phyloP scores from a whole-genome alignment of 2,888 invertebrate genomes.

The Lamproptera curius region DNA sequence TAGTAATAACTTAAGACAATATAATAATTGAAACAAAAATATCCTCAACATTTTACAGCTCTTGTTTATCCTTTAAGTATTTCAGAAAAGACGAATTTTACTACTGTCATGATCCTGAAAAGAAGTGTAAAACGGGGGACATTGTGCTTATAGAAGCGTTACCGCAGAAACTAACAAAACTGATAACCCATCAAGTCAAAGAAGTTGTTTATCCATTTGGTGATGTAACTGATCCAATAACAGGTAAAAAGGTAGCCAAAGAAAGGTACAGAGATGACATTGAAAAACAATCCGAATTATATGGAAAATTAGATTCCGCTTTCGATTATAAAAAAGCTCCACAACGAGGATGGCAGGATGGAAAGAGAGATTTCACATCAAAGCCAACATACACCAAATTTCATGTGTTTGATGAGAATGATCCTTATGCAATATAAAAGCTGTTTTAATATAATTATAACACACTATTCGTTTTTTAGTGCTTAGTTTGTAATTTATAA shows the following conservation, averaged over 20 bases:
- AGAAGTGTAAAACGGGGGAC: slow-evolving; percentile 89
- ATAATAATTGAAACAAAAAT: not conserved
- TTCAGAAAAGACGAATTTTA: slow-evolving; percentile 85
- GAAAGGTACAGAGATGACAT: slow-evolving; percentile 86
- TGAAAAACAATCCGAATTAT: slow-evolving; percentile 81
- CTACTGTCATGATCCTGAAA: slow-evolving; percentile 88
- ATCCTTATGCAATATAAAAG: slow-evolving; percentile 83
- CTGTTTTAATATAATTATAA: no score
- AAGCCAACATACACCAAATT: slow-evolving; percentile 87
- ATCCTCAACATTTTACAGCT: slow-evolving; percentile 7
- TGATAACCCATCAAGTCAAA: slow-evolving; percentile 88
- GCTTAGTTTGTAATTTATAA: slow-evolving; percentile 22
- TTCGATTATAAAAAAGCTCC: slow-evolving; percentile 89
- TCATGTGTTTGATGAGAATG: slow-evolving; percentile 85
- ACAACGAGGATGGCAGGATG: slow-evolving; percentile 88
- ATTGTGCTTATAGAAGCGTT: slow-evolving; percentile 87
- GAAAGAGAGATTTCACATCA: slow-evolving; percentile 88
- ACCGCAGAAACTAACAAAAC: slow-evolving; percentile 83
- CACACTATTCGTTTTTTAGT: not conserved
- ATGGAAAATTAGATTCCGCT: slow-evolving; percentile 81
- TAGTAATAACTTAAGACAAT: no score
- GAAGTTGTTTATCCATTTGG: slow-evolving; percentile 90
- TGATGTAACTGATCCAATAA: slow-evolving; percentile 91
- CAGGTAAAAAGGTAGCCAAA: slow-evolving; percentile 87
- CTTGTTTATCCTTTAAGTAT: slow-evolving; percentile 78